Evolutionary conservation across 1,140 invertebrate genomes (phyloP).

Genomic region (Caerostris extrusa): DNA sequence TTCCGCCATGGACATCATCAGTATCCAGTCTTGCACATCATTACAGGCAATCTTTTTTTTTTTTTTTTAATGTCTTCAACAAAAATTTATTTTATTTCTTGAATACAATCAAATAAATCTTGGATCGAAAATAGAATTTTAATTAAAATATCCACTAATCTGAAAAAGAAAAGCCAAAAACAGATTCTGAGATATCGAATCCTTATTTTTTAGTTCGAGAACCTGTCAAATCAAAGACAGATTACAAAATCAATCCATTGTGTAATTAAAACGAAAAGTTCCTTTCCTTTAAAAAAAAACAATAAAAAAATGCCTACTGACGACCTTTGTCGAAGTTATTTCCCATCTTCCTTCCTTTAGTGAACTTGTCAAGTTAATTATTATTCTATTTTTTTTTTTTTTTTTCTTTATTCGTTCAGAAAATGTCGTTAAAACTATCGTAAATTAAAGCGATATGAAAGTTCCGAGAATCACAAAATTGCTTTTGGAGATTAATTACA

Average conservation of each 20-base stretch:
- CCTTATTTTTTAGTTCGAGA: neutral
- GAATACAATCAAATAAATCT: too few species aligned
- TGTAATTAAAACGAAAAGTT: neutral
- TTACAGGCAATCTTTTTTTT: too few species aligned
- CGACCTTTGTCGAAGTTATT: neutral
- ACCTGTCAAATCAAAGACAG: neutral
- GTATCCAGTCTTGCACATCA: too few species aligned
- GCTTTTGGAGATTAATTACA: neutral
- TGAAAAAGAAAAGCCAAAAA: neutral
- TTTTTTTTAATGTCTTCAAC: too few species aligned
- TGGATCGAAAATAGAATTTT: neutral
- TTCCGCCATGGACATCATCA: too few species aligned
- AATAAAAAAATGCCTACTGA: neutral
- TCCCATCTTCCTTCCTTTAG: neutral
- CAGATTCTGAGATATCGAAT: neutral
- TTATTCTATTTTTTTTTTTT: too few species aligned
- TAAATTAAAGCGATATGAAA: neutral
- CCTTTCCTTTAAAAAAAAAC: neutral
- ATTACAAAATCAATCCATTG: constrained; percentile 16
- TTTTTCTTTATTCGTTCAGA: neutral
- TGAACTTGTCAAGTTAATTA: neutral
- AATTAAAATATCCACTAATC: neutral
- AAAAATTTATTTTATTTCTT: too few species aligned
- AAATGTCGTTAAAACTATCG: neutral
- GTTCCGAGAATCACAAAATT: neutral